Percentiles rank a stretch among this genome's conserved stretches.
Conservation (phyloP, 2,113 vertebrate genomes). For the Carettochelys insculpta region DNA sequence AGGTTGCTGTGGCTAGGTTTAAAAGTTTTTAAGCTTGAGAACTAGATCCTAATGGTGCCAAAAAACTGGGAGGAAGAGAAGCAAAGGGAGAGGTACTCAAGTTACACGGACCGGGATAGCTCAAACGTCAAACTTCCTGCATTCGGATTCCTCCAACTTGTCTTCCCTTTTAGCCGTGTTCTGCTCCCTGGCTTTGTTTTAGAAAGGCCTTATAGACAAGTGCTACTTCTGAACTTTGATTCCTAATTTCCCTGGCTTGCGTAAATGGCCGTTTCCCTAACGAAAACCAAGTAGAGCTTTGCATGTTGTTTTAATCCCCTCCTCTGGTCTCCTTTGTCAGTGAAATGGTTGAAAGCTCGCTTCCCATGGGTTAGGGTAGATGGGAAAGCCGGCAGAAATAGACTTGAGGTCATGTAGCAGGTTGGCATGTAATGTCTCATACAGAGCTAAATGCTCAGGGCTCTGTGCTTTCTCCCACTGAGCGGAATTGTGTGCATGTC, state of each 20-base stretch:
- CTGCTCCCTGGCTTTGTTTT: neutral
- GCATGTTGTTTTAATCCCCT: neutral
- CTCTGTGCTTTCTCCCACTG: neutral
- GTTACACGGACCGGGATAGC: neutral
- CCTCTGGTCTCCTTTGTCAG: neutral
- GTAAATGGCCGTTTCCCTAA: neutral
- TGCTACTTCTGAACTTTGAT: neutral
- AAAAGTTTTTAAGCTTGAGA: neutral
- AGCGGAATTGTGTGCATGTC: neutral
- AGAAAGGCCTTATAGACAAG: neutral
- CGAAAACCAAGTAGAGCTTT: neutral
- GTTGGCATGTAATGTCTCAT: neutral
- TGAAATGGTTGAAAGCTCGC: neutral
- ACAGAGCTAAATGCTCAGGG: neutral
- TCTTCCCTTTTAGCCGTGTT: neutral
- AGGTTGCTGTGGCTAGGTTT: neutral
- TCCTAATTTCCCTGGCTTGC: neutral
- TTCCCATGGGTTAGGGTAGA: neutral
- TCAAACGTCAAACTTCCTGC: neutral
- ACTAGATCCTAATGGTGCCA: fast-evolving
- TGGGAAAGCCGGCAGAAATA: neutral
- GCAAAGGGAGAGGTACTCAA: neutral
- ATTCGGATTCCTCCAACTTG: neutral
- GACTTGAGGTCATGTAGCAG: neutral
- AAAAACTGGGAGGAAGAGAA: neutral